These are phyloP conservation scores for Erythrocercus mccallii DNA, from an alignment of 2,113 vertebrate genomes.

Conservation along the genomic window DNA sequence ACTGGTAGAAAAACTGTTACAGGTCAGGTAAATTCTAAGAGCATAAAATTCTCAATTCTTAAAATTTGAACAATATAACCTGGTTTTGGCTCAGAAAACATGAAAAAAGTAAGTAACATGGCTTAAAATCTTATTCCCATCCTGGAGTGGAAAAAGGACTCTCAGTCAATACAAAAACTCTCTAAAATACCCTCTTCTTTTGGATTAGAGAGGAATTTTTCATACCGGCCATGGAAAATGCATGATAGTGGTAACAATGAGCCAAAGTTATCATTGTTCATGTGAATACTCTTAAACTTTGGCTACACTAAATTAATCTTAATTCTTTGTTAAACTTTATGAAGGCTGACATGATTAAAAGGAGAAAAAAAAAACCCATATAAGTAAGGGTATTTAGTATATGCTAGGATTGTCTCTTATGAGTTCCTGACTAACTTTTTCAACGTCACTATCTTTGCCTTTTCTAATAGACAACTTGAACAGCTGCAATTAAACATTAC, in stretches of 20 bases:
- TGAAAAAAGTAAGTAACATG: not conserved
- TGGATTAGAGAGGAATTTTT: not conserved
- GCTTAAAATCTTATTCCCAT: not conserved
- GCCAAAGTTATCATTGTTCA: not conserved
- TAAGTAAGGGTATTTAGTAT: not conserved
- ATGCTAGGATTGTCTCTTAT: not conserved
- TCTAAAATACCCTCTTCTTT: not conserved
- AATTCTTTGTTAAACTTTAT: not conserved
- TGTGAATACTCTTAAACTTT: not conserved
- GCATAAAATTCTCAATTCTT: not conserved
- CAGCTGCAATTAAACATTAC: not conserved
- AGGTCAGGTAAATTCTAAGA: not conserved
- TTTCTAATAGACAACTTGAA: not conserved
- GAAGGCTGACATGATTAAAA: not conserved
- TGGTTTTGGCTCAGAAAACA: not conserved
- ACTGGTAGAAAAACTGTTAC: not conserved
- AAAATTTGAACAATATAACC: not conserved
- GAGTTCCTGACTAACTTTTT: not conserved
- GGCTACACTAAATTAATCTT: not conserved
- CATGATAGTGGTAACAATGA: not conserved
- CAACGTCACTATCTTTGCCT: not conserved
- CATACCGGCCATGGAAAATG: not conserved
- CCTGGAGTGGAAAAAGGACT: not conserved
- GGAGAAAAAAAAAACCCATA: not conserved
- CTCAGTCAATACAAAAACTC: not conserved